Evolutionary conservation across 2,888 invertebrate genomes (phyloP).

Genomic region (Leptopilina drosophilae): DNA sequence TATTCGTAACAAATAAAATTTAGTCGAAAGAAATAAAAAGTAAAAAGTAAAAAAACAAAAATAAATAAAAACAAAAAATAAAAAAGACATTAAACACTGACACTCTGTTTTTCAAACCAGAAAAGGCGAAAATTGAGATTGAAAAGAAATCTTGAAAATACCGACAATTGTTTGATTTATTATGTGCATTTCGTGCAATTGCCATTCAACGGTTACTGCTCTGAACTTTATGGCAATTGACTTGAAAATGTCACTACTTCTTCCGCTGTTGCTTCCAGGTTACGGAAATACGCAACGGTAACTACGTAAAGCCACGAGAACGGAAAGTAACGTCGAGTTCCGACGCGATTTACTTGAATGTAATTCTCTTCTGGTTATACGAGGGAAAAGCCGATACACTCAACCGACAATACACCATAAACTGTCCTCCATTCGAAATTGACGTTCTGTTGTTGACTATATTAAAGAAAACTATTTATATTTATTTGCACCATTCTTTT

Average conservation of each 20-base stretch:
- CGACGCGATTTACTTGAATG: constrained; percentile 16
- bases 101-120: too few species aligned
- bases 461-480: neutral
- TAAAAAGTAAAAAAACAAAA: too few species aligned
- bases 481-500: too few species aligned
- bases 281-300: constrained; percentile 26
- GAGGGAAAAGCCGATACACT: constrained; percentile 26
- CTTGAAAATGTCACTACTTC: constrained; percentile 29
- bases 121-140: too few species aligned
- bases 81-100: too few species aligned
- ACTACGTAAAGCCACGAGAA: constrained; percentile 22
- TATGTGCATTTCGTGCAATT: neutral
- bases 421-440: constrained; percentile 6
- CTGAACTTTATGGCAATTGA: constrained; percentile 26
- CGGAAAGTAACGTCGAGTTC: constrained; percentile 23
- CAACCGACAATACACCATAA: constrained; percentile 13
- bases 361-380: constrained; percentile 23
- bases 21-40: too few species aligned
- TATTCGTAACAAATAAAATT: too few species aligned
- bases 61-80: too few species aligned
- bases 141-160: too few species aligned
- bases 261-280: constrained; percentile 8
- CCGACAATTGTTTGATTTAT: constrained; percentile 6
- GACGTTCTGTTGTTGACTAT: constrained; percentile 9
- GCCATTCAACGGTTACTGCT: constrained; percentile 10